Conservation (phyloP, 1,140 invertebrate species). For the Whitmania pigra region DNA sequence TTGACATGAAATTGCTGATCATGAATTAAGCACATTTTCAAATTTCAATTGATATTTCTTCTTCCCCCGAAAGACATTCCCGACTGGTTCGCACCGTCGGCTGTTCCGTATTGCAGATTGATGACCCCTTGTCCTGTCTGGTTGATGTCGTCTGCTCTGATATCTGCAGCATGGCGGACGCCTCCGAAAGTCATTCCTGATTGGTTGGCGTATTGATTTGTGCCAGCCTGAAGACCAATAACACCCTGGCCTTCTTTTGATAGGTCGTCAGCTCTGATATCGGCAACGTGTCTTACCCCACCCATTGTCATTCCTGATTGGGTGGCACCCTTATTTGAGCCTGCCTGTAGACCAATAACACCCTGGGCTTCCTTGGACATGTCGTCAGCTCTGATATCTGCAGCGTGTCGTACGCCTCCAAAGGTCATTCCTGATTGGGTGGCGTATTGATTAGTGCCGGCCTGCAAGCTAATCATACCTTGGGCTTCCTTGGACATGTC, state of each 20-base stretch:
- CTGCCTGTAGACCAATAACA: conserved; percentile 81
- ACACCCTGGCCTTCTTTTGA: conserved; percentile 58
- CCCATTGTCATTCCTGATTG: conserved; percentile 88
- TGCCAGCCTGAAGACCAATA: conserved; percentile 71
- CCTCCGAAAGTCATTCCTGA: conserved; percentile 75
- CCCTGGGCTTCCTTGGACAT: conserved; percentile 52
- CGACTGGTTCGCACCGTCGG: conserved; percentile 17
- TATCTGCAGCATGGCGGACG: conserved; percentile 36
- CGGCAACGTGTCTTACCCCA: conserved; percentile 53
- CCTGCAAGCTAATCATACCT: conserved; percentile 77
- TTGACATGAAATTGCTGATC: too few relatives aligned
- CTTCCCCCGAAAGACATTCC: conserved; percentile 24
- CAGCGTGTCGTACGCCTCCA: conserved; percentile 51
- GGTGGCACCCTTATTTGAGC: conserved; percentile 76
- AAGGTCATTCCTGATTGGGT: conserved; percentile 64
- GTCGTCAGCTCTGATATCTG: conserved; percentile 36
- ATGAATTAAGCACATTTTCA: too few relatives aligned
- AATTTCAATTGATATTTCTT: conserved; percentile 18
- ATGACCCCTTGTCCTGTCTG: conserved; percentile 18
- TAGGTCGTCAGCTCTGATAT: conserved; percentile 36
- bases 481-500: conserved; percentile 50
- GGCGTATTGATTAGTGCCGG: conserved; percentile 37
- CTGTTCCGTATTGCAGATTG: conserved; percentile 23
- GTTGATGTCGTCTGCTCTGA: conserved; percentile 30
- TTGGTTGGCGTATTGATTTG: conserved; percentile 31